A percentile compares a stretch with the other conserved stretches of the same genome.
Evolutionary conservation across 2,888 invertebrate species (phyloP).

Genomic region (Elgonia sp.): DNA sequence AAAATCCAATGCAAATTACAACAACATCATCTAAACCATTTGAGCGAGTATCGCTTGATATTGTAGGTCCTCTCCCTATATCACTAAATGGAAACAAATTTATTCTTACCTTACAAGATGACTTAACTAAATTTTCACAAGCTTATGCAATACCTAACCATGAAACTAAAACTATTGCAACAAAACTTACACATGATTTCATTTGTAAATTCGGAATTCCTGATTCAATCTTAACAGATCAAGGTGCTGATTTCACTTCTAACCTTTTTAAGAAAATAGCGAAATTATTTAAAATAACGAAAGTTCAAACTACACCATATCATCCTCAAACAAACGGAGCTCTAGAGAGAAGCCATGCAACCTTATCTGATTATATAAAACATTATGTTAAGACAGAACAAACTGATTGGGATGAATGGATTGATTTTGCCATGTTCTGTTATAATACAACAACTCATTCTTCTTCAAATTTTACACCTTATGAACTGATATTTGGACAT

Average conservation of each 20-base stretch:
- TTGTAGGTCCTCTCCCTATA: constrained; percentile 72
- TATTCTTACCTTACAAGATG: constrained; percentile 84
- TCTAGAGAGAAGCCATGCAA: constrained; percentile 81
- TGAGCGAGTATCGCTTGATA: constrained; percentile 77
- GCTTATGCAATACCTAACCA: constrained; percentile 82
- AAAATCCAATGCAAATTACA: constrained; percentile 82
- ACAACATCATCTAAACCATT: constrained; percentile 79
- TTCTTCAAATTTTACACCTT: constrained; percentile 80
- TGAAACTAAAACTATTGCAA: constrained; percentile 82
- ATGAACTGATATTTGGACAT: constrained; percentile 79
- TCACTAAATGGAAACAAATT: constrained; percentile 81
- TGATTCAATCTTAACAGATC: constrained; percentile 79
- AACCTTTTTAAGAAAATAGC: constrained; percentile 79
- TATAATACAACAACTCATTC: constrained; percentile 81
- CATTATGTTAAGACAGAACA: constrained; percentile 80
- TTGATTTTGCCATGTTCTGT: constrained; percentile 80
- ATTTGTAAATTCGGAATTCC: constrained; percentile 80
- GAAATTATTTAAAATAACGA: constrained; percentile 81
- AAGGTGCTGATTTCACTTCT: constrained; percentile 80
- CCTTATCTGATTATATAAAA: constrained; percentile 81
- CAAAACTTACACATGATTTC: constrained; percentile 72
- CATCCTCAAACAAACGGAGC: constrained; percentile 76
- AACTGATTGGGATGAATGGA: constrained; percentile 82
- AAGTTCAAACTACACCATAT: constrained; percentile 73
- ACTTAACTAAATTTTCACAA: constrained; percentile 83